A percentile compares a stretch with the other conserved stretches of the same genome.
phyloP scores from a whole-genome alignment of 2,113 vertebrate species.

The Toxotes jaculatrix region DNA sequence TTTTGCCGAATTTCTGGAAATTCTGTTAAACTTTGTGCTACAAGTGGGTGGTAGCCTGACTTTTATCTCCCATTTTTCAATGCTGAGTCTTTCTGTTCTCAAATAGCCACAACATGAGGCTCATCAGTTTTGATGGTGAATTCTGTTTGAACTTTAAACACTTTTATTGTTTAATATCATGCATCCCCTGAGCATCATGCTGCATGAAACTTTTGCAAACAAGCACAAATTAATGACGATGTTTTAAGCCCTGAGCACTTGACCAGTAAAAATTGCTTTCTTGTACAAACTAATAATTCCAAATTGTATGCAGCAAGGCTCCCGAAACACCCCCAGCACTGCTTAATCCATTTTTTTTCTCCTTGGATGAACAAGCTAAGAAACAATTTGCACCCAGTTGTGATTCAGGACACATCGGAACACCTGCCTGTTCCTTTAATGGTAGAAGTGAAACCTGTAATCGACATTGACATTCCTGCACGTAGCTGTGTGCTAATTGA shows the following conservation, averaged over 20 bases:
- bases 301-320: neutral
- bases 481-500: neutral
- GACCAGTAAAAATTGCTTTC: neutral
- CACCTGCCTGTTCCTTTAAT: neutral
- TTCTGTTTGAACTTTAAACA: neutral
- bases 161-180: neutral
- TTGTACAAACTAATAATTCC: neutral
- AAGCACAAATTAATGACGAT: neutral
- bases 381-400: neutral
- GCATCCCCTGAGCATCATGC: neutral
- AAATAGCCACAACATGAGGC: no score
- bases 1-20: neutral
- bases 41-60: neutral
- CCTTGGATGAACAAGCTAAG: neutral
- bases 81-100: neutral
- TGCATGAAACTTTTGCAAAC: neutral
- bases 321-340: neutral
- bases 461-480: neutral
- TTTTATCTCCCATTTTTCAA: neutral
- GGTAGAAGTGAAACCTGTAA: conserved; percentile 18
- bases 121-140: neutral
- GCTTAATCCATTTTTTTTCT: neutral
- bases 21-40: neutral
- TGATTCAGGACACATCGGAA: neutral
- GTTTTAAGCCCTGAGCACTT: neutral